These are phyloP conservation scores for Apostichopus japonicus DNA, from an alignment of 35 echinoderm and acorn worm genomes.

Conservation along the genomic window DNA sequence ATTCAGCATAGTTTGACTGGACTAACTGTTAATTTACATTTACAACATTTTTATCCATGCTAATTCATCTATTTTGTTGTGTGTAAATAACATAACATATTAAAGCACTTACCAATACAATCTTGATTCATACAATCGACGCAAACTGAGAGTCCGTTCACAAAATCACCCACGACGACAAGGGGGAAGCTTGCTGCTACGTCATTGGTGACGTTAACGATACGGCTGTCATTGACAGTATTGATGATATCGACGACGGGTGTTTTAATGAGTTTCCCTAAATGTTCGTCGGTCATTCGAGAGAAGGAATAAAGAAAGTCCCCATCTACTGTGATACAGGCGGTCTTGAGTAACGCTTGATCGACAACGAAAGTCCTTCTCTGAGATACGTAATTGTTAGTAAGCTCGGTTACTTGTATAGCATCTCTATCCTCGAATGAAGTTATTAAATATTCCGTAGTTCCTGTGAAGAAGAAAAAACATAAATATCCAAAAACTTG, in stretches of 20 bases:
- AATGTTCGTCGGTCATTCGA: neutral
- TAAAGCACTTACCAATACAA: neutral
- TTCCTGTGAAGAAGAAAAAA: neutral
- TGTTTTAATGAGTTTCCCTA: neutral
- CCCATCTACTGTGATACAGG: neutral
- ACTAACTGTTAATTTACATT: no score
- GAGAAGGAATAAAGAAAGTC: slow-evolving; percentile 2
- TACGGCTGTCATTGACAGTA: no score
- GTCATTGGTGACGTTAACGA: neutral
- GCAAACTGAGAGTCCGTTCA: slow-evolving; percentile 1
- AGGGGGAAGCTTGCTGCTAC: neutral
- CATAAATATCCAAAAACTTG: no score
- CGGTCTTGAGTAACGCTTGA: neutral
- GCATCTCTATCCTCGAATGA: slow-evolving; percentile 3
- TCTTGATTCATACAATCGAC: neutral
- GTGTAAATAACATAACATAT: neutral
- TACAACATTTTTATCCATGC: no score
- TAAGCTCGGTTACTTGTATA: neutral
- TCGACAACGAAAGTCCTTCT: neutral
- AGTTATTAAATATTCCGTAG: neutral
- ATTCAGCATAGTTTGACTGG: no score
- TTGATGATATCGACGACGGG: neutral
- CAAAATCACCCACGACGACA: neutral
- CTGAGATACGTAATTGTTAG: neutral
- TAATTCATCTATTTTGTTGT: no score